These are phyloP conservation scores for Tragelaphus strepsiceros DNA, from an alignment of 2,113 vertebrate species.

Conservation along the genomic window DNA sequence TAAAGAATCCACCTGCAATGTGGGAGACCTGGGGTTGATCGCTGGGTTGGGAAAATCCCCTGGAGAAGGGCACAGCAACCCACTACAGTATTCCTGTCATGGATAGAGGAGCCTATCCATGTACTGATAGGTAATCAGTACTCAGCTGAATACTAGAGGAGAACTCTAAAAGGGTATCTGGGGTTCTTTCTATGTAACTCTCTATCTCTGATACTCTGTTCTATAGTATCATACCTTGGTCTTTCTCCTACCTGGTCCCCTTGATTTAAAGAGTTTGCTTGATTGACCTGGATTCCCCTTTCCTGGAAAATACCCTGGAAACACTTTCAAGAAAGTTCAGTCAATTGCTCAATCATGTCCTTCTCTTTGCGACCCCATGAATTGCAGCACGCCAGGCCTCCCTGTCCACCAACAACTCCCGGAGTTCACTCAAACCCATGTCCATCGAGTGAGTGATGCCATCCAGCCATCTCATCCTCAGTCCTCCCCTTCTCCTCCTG, in stretches of 20 bases:
- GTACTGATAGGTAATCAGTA: background rate
- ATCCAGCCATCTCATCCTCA: no score
- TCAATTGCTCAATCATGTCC: no score
- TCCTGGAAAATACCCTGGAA: background rate
- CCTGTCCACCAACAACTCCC: no score
- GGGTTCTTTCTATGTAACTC: background rate
- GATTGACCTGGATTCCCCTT: background rate
- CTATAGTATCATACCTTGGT: background rate
- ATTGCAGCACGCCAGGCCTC: no score
- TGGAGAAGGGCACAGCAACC: background rate
- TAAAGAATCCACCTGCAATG: background rate
- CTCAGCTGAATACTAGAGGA: background rate
- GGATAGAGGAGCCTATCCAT: background rate
- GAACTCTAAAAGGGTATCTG: fast-evolving
- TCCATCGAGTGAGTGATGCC: no score
- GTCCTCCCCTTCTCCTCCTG: no score
- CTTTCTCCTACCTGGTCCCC: background rate
- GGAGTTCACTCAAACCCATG: no score
- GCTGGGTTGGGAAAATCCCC: background rate
- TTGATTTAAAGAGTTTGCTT: background rate
- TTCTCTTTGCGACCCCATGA: no score
- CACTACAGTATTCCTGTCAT: background rate
- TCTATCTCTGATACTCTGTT: background rate
- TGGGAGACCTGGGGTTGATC: background rate
- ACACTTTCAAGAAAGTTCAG: background rate